Evolutionary conservation across 2,888 invertebrate species (phyloP).

Genomic region (Hetaerina titia): DNA sequence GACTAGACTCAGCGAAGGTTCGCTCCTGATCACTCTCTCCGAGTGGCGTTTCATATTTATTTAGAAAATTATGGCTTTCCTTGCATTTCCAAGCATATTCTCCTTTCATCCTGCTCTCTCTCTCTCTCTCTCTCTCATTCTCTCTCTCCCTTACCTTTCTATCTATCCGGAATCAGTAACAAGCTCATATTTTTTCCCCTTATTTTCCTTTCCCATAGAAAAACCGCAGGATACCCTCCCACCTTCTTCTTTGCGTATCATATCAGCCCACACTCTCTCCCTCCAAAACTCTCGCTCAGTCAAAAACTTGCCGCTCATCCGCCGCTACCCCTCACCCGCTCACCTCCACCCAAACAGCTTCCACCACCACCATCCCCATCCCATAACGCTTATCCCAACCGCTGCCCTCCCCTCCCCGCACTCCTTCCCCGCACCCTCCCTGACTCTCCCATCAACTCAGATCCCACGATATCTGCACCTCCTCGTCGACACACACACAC

Average conservation of each 20-base stretch:
- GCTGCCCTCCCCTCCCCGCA: not conserved
- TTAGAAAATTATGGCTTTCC: not conserved
- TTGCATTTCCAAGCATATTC: not conserved
- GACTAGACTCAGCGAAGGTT: not conserved
- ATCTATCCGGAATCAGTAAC: not conserved
- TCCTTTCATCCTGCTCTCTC: not conserved
- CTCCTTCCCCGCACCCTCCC: not conserved
- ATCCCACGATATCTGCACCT: slow-evolving; percentile 47
- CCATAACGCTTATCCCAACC: not conserved
- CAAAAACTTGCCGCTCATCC: not conserved
- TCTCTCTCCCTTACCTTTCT: not conserved
- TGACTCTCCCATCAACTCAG: not conserved
- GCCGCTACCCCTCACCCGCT: not conserved
- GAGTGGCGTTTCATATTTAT: not conserved
- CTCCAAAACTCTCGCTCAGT: not conserved
- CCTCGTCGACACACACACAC: not conserved
- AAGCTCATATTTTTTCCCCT: not conserved
- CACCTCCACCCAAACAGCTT: not conserved
- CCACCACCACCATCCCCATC: not conserved
- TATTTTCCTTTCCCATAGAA: not conserved
- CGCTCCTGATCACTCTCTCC: not conserved
- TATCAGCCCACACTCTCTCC: not conserved
- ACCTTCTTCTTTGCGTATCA: not conserved
- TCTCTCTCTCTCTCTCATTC: not conserved
- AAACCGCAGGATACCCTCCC: not conserved